Evolutionary conservation across 2,888 invertebrate species (phyloP).

Genomic region (Hirtodrosophila cameraria): DNA sequence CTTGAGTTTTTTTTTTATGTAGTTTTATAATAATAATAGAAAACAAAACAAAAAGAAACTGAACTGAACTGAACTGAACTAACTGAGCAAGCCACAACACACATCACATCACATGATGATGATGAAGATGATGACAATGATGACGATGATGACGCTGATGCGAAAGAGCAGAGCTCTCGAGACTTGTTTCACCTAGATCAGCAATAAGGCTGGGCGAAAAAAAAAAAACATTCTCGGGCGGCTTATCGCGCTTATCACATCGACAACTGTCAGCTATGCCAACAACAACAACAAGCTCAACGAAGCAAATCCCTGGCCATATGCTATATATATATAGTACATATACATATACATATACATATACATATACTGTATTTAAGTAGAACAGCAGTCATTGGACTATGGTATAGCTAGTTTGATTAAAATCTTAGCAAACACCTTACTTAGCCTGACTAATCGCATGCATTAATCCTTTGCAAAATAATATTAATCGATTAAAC

Average conservation of each 20-base stretch:
- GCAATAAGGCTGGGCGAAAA: not conserved
- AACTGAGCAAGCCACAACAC: too few species aligned
- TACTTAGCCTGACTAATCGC: not conserved
- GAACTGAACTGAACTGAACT: too few species aligned
- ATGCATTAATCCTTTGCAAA: too few species aligned
- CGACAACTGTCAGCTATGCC: slow-evolving; percentile 66
- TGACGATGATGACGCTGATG: not conserved
- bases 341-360: slow-evolving; percentile 4
- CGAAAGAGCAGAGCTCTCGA: slow-evolving; percentile 60
- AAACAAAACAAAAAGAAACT: slow-evolving; percentile 17
- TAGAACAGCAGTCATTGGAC: slow-evolving; percentile 19
- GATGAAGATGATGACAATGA: not conserved
- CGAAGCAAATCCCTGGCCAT: slow-evolving; percentile 52
- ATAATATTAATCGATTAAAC: too few species aligned
- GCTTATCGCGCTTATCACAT: slow-evolving; percentile 77
- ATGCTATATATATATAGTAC: slow-evolving; percentile 28
- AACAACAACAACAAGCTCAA: slow-evolving; percentile 47
- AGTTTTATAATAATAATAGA: slow-evolving; percentile 48
- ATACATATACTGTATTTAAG: slow-evolving; percentile 5
- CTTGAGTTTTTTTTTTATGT: slow-evolving; percentile 39
- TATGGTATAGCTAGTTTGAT: not conserved
- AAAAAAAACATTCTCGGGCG: not conserved
- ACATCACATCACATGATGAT: slow-evolving; percentile 72
- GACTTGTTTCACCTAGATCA: slow-evolving; percentile 44
- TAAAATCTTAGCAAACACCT: slow-evolving; percentile 1